Evolutionary conservation across 1,140 invertebrate species (phyloP).

Genomic region (Pseudobourletiella spinata): DNA sequence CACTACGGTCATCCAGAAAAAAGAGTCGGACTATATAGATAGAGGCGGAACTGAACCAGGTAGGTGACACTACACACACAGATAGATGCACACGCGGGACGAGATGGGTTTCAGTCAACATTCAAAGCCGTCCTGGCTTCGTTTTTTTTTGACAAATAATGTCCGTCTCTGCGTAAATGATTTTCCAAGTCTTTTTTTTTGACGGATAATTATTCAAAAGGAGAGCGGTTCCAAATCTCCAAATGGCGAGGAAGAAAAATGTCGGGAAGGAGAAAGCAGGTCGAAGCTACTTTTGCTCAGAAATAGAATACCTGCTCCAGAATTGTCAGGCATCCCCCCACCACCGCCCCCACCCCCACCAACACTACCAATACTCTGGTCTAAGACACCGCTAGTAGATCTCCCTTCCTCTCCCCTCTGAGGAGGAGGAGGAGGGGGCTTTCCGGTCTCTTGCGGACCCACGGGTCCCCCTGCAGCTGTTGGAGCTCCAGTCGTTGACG

Average conservation of each 20-base stretch:
- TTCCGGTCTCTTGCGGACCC: conserved; percentile 10
- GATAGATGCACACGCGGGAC: too few species aligned
- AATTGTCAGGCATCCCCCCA: conserved; percentile 9
- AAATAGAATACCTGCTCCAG: conserved; percentile 19
- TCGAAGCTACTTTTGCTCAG: conserved; percentile 20
- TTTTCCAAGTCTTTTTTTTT: background rate
- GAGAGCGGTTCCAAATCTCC: conserved; percentile 12
- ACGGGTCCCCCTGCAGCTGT: too few species aligned
- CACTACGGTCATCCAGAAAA: background rate
- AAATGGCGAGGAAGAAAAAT: background rate
- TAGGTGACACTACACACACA: too few species aligned
- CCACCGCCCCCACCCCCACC: background rate
- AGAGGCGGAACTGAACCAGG: conserved; percentile 4
- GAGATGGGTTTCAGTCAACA: too few species aligned
- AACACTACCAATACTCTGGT: background rate
- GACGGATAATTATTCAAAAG: conserved; percentile 5
- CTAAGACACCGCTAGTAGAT: background rate
- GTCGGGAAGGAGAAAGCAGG: conserved; percentile 16
- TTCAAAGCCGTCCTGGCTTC: too few species aligned
- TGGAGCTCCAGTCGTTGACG: too few species aligned
- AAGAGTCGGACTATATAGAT: background rate
- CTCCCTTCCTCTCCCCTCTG: background rate
- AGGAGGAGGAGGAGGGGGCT: background rate
- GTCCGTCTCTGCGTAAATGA: too few species aligned
- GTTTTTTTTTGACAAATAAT: too few species aligned